These are phyloP conservation scores for Hylomyscus alleni DNA, from an alignment of 2,797 vertebrate genomes.

Conservation along the genomic window DNA sequence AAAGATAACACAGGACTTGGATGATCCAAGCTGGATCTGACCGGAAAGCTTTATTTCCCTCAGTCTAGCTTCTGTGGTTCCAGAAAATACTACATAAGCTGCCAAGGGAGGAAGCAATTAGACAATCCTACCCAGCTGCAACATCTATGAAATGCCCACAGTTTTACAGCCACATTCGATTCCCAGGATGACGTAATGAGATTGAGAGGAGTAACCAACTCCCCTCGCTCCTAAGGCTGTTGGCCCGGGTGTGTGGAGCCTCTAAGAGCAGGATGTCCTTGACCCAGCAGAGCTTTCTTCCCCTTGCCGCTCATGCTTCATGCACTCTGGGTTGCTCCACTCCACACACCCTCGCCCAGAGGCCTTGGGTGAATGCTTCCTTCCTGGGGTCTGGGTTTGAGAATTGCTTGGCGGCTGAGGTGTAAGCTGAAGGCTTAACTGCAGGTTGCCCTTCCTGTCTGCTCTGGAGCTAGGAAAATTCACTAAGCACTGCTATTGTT, in stretches of 20 bases:
- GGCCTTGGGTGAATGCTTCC: not conserved
- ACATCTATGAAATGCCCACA: not conserved
- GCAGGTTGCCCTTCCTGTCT: not conserved
- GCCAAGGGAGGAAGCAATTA: not conserved
- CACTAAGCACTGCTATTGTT: too few species aligned
- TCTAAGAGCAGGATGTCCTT: accelerated
- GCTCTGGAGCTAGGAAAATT: not conserved
- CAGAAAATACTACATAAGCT: not conserved
- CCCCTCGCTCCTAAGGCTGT: accelerated
- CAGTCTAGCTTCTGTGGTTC: not conserved
- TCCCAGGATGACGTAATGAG: not conserved
- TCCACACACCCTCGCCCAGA: not conserved
- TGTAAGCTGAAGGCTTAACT: too few species aligned
- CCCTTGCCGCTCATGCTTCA: accelerated
- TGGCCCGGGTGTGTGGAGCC: accelerated
- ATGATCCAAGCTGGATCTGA: not conserved
- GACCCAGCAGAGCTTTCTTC: accelerated
- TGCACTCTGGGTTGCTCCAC: not conserved
- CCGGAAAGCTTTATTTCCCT: not conserved
- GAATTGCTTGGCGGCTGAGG: too few species aligned
- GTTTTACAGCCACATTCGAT: too few species aligned
- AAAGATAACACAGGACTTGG: not conserved
- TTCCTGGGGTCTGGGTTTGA: not conserved
- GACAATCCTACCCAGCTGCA: not conserved
- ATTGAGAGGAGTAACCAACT: accelerated